phyloP scores from a whole-genome alignment of 53 echinoderm and acorn worm genomes.

The Holothuria scabra region DNA sequence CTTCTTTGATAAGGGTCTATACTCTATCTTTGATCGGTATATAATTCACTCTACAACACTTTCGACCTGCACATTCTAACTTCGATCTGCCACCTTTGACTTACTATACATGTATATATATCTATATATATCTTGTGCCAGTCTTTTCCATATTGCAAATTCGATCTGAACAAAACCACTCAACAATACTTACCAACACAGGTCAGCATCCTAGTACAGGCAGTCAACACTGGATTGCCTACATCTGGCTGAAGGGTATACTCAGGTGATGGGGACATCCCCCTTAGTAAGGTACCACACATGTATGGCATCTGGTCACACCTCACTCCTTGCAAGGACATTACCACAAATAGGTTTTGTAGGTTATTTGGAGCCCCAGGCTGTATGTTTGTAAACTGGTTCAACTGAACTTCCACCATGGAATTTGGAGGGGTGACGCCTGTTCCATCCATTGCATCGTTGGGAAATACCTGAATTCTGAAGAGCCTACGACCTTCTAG shows the following conservation, averaged over 20 bases:
- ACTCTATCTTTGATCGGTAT: too few species aligned
- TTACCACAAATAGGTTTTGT: neutral
- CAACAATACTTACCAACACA: slow-evolving; percentile 20
- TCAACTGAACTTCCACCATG: neutral
- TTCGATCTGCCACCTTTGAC: too few species aligned
- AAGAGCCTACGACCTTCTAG: slow-evolving; percentile 62
- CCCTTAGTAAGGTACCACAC: slow-evolving; percentile 68
- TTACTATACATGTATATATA: too few species aligned
- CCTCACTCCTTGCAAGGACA: slow-evolving; percentile 62
- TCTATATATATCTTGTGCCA: too few species aligned
- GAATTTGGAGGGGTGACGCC: slow-evolving; percentile 13
- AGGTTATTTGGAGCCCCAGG: neutral
- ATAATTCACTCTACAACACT: too few species aligned
- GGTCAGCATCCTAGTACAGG: slow-evolving; percentile 41
- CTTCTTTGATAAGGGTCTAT: too few species aligned
- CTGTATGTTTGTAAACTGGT: neutral
- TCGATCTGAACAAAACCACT: neutral
- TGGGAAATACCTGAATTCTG: slow-evolving; percentile 49
- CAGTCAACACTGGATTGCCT: slow-evolving; percentile 57
- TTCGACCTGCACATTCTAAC: too few species aligned
- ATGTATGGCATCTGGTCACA: slow-evolving; percentile 81
- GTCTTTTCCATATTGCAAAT: too few species aligned
- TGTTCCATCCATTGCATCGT: slow-evolving; percentile 33
- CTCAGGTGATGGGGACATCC: slow-evolving; percentile 51
- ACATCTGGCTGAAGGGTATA: slow-evolving; percentile 71